These are phyloP conservation scores for Zygothrica quintamaculata DNA, from an alignment of 2,888 invertebrate genomes.

Conservation along the genomic window DNA sequence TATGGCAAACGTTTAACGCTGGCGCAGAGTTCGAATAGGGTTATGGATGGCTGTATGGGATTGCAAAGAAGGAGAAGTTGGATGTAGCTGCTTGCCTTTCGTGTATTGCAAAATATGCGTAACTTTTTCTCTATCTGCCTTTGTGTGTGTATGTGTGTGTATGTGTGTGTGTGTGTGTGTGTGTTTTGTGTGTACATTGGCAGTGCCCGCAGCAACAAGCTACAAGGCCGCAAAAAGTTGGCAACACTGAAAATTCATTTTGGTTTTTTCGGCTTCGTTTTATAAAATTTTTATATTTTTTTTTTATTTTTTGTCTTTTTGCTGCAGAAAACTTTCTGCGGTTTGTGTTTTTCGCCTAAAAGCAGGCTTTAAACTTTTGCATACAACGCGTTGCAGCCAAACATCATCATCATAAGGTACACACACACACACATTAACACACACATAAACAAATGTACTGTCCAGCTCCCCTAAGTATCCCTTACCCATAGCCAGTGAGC, in stretches of 20 bases:
- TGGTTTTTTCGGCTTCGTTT: slow-evolving; percentile 49
- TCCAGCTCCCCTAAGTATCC: too few relatives aligned
- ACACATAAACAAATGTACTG: too few relatives aligned
- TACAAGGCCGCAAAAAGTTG: slow-evolving; percentile 69
- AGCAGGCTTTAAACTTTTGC: slow-evolving; percentile 72
- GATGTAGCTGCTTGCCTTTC: slow-evolving; percentile 41
- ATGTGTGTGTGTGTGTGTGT: slow-evolving; percentile 17
- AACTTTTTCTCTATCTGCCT: slow-evolving; percentile 38
- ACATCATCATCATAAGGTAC: slow-evolving; percentile 16
- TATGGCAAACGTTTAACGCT: slow-evolving; percentile 68
- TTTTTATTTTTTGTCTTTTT: slow-evolving; percentile 32
- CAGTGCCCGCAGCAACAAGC: slow-evolving; percentile 47
- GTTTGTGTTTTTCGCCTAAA: slow-evolving; percentile 68
- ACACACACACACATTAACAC: background rate
- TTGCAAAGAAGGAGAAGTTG: slow-evolving; percentile 1
- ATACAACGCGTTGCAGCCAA: slow-evolving; percentile 44
- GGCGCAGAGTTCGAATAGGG: background rate
- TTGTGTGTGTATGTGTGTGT: slow-evolving; percentile 10
- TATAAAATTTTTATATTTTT: slow-evolving; percentile 9
- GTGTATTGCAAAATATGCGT: slow-evolving; percentile 65
- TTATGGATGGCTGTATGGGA: background rate
- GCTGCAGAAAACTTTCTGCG: slow-evolving; percentile 60
- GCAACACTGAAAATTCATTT: slow-evolving; percentile 79
- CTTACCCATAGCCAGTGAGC: background rate
- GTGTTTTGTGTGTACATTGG: slow-evolving; percentile 19